Evolutionary conservation across 2,888 invertebrate species (phyloP).

Genomic region (Ceratothoa steindachneri): DNA sequence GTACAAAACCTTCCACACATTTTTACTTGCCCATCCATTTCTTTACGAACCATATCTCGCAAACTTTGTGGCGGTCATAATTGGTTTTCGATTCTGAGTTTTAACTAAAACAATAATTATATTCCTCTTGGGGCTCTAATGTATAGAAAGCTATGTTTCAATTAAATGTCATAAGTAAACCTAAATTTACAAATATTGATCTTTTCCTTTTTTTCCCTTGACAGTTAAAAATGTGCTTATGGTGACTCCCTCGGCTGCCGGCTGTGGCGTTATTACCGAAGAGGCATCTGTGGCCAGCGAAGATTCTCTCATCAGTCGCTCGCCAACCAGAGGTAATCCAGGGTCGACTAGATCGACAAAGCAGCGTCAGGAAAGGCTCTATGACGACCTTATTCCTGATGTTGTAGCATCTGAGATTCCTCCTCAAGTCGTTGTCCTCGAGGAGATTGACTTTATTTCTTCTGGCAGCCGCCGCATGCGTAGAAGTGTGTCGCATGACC

Average conservation of each 20-base stretch:
- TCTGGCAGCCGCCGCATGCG: slow-evolving; percentile 34
- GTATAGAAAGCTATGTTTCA: too few relatives aligned
- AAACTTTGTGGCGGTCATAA: too few relatives aligned
- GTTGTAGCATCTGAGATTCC: not conserved
- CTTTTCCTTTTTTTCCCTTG: not conserved
- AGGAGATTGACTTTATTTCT: not conserved
- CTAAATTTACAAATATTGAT: not conserved
- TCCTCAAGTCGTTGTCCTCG: not conserved
- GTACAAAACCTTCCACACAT: too few relatives aligned
- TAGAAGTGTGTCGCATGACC: slow-evolving; percentile 40
- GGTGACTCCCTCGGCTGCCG: slow-evolving; percentile 24
- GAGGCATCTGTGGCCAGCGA: slow-evolving; percentile 29
- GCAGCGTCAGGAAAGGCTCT: not conserved
- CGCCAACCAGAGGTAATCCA: slow-evolving; percentile 43
- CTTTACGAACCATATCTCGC: too few relatives aligned
- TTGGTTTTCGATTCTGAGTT: too few relatives aligned
- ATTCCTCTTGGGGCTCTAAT: too few relatives aligned
- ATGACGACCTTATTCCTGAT: not conserved
- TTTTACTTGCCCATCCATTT: too few relatives aligned
- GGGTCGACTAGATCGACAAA: not conserved
- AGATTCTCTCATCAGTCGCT: slow-evolving; percentile 33
- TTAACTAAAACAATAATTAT: too few relatives aligned
- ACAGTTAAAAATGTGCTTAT: slow-evolving; percentile 36
- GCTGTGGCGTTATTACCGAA: slow-evolving; percentile 33
- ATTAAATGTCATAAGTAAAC: too few relatives aligned